Base-by-base conservation (phyloP, 2,797 vertebrate species). In the Gouania willdenowi region DNA sequence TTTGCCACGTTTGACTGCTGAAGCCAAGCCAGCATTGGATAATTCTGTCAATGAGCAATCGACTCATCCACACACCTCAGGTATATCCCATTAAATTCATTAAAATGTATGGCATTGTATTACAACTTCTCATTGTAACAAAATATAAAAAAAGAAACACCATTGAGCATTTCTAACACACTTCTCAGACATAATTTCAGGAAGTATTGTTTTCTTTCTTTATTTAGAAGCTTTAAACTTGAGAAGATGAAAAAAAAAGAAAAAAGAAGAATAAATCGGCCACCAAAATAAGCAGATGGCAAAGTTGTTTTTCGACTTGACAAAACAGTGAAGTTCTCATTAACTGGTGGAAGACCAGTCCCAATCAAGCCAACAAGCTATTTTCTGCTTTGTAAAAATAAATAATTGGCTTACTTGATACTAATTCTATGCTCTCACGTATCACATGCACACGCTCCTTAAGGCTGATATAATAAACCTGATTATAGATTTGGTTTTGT, bases 21-120 rank as follows among this genome's bases (percentile, higher is more conserved):
- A n/a, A 30, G 58, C 36, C 5, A 39, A 38, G 5, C 70, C 79
- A 1, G 71, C 74, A 0, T 38, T 63, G 26, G 71, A 72, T 16
- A 33, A 74, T 37, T 39, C 30, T 5, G 51, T 60, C 35, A 70
- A 65, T 19, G 58, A 66, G 18, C 46, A n/a, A n/a, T n/a, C n/a
- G n/a, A n/a, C 53, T 33, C 25, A 61, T 5, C 50, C 43, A 18
- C 63, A 64, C 42, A 9, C 46, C 71, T 34, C 49, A 75, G 49
- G 37, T 48, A 17, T n/a, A n/a, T n/a, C n/a, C n/a, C n/a, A n/a
- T n/a, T n/a, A n/a, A n/a, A n/a, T n/a, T n/a, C n/a, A n/a, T n/a
- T n/a, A n/a, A n/a, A n/a, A n/a, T n/a, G n/a, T n/a, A n/a, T n/a
- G n/a, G n/a, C n/a, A n/a, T n/a, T n/a, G n/a, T n/a, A n/a, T n/a